phyloP scores from a whole-genome alignment of 2,888 invertebrate genomes.

The Diaperis boleti region DNA sequence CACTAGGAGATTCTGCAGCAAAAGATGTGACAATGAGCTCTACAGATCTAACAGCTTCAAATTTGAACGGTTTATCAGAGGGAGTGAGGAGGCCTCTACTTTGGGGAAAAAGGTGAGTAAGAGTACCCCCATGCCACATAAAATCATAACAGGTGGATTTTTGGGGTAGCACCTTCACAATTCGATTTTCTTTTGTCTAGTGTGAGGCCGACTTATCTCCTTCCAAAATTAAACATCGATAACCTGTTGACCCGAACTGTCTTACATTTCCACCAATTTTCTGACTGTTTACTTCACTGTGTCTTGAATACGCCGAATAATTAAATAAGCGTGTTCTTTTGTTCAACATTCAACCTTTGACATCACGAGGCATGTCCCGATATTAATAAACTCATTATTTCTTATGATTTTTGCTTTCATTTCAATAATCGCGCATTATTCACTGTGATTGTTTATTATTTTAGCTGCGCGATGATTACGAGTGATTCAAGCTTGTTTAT shows the following conservation, averaged over 20 bases:
- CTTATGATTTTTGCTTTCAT: slow-evolving; percentile 8
- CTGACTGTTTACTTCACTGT: not conserved
- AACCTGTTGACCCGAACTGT: slow-evolving; percentile 17
- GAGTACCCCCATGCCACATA: not conserved
- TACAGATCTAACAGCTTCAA: slow-evolving; percentile 91
- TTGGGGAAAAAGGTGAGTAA: slow-evolving; percentile 79
- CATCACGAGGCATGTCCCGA: slow-evolving; percentile 7
- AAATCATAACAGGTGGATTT: slow-evolving; percentile 41
- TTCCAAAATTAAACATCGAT: slow-evolving; percentile 20
- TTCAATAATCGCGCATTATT: slow-evolving; percentile 12
- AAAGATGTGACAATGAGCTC: slow-evolving; percentile 84
- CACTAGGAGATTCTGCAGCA: slow-evolving; percentile 81
- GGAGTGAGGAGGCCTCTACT: slow-evolving; percentile 70
- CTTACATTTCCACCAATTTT: not conserved
- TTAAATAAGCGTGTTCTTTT: slow-evolving; percentile 18
- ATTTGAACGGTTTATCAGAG: slow-evolving; percentile 85
- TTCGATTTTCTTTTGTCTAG: not conserved
- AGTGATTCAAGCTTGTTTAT: not conserved
- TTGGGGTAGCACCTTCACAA: slow-evolving; percentile 35
- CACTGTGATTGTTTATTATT: slow-evolving; percentile 3
- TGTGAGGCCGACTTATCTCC: slow-evolving; percentile 5
- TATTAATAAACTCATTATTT: slow-evolving; percentile 20
- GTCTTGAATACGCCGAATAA: not conserved
- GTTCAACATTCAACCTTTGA: slow-evolving; percentile 31
- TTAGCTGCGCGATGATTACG: not conserved